These are phyloP conservation scores for Alcedo quadribrachys DNA, from an alignment of 2,797 vertebrate species.

Conservation along the genomic window DNA sequence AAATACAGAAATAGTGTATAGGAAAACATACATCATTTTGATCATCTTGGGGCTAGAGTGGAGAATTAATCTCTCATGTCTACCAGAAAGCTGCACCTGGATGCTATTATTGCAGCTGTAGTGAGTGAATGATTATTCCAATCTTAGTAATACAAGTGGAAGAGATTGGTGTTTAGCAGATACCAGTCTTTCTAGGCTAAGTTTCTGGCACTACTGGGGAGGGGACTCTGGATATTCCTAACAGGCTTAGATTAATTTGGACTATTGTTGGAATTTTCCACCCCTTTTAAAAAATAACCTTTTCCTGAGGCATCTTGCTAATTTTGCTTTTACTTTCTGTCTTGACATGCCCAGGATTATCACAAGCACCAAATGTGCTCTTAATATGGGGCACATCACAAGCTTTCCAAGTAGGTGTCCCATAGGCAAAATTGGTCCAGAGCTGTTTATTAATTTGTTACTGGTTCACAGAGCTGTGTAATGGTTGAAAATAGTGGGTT, in stretches of 20 bases:
- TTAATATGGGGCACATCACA: not conserved
- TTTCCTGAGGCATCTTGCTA: not conserved
- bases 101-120: not conserved
- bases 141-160: not conserved
- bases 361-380: accelerated
- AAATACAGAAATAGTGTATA: not conserved
- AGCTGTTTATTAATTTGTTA: not conserved
- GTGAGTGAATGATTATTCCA: not conserved
- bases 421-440: not conserved
- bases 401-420: not conserved
- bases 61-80: not conserved
- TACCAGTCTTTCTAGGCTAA: not conserved
- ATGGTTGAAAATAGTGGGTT: not conserved
- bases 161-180: not conserved
- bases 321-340: not conserved
- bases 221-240: not conserved
- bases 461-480: not conserved
- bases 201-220: not conserved
- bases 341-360: not conserved
- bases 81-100: not conserved
- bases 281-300: not conserved
- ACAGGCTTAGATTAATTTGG: not conserved
- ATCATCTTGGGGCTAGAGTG: not conserved
- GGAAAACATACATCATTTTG: not conserved
- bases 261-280: not conserved